Evolutionary conservation across 2,888 invertebrate species (phyloP), one percentile per base, ranked within the genome.

Genomic region (Lycia hirtaria): DNA sequence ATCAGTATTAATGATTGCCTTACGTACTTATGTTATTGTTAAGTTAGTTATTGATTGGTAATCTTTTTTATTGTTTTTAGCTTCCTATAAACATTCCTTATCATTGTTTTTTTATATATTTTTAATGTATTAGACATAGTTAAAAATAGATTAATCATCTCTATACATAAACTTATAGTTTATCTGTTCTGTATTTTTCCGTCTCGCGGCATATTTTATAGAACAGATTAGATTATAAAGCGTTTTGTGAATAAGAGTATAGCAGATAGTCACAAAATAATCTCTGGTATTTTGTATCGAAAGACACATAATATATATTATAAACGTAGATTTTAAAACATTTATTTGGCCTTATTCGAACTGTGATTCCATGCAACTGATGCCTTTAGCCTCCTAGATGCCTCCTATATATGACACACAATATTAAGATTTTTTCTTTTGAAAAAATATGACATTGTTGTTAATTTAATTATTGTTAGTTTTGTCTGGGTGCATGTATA

Each of bases 1-100:
- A 74, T 74, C 77, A 78, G 78, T 78, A 78, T 78, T 78, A 78
- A 62, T 62, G 47, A 67, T 73, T 69, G 68, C 72, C 71, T 72
- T 60, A 52, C 69, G 75, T 78, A 76, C 75, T 75, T 78, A 76
- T 41, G 45, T 57, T 62, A 56, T 48, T 54, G 45, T 56, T 47
- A 61, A 57, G 44, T 53, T 48, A 50, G 41, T 53, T 54, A 40
- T 51, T 47, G 26, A 55, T 59, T 57, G 47, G 48, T 47, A 53
- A 64, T 50, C 28, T 41, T 57, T 37, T 28, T 52, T 44, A 37
- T 49, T 41, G 40, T 49, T 24, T 26, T 15, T 41, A 47, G 6
- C 12, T 41, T 52, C 49, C 24, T 38, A 24, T 37, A n/a, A 51
- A 59, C 62, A 62, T 62, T 62, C 62, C 62, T 32, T 14, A 54